Conservation (phyloP, 2,797 vertebrate genomes). For the Syngnathus rostellatus region DNA sequence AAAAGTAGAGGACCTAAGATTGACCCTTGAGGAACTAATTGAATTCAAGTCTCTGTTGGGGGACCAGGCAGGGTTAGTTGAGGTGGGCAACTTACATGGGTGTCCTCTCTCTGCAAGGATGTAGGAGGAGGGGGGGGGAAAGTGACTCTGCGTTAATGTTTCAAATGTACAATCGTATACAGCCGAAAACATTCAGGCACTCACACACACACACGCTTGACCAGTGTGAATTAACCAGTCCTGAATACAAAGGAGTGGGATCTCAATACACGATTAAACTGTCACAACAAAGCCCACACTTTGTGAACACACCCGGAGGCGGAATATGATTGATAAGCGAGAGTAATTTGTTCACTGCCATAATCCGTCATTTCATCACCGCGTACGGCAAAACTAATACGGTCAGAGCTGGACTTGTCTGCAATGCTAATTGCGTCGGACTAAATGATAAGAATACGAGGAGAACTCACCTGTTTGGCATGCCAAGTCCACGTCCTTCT, state of each 20-base stretch:
- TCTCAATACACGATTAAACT: conserved; percentile 58
- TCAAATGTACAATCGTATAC: conserved; percentile 32
- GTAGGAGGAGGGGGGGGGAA: conserved; percentile 34
- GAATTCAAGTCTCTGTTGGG: conserved; percentile 1
- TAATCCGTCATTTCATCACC: conserved; percentile 34
- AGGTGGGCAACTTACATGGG: conserved; percentile 73
- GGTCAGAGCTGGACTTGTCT: conserved; percentile 9
- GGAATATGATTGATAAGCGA: conserved; percentile 50
- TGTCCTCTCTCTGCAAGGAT: conserved; percentile 76
- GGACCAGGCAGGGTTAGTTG: conserved; percentile 38
- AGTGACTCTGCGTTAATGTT: conserved; percentile 58
- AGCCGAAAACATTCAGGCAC: conserved; percentile 14
- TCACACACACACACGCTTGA: conserved; percentile 3
- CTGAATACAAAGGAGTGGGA: conserved; percentile 36
- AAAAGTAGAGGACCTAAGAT: neutral
- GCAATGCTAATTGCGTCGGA: conserved; percentile 25
- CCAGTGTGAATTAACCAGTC: conserved; percentile 27
- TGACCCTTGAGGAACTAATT: conserved; percentile 4
- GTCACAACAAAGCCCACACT: conserved; percentile 41
- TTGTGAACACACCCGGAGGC: conserved; percentile 36
- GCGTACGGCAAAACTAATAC: conserved; percentile 14
- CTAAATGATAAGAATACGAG: conserved; percentile 10
- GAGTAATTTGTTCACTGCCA: conserved; percentile 35
- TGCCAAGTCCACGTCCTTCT: conserved; percentile 98
- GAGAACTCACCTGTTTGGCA: conserved; percentile 90